Evolutionary conservation across 2,888 invertebrate species (phyloP).

Genomic region (Syritta pipiens): DNA sequence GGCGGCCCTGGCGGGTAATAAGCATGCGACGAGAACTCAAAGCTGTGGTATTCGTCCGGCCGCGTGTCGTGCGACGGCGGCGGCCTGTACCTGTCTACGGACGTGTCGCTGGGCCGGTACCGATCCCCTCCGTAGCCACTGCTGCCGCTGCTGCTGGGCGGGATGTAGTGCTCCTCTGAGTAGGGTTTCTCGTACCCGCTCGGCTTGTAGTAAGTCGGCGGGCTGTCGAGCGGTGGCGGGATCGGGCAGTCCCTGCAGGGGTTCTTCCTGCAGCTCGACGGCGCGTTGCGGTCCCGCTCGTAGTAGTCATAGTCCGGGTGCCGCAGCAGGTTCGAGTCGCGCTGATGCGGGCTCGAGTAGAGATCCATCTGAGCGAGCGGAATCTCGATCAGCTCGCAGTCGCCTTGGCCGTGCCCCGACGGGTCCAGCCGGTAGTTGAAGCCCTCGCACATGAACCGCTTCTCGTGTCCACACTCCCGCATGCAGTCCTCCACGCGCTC

Average conservation of each 20-base stretch:
- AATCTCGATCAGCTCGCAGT: conserved; percentile 87
- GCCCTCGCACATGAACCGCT: conserved; percentile 88
- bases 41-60: conserved; percentile 74
- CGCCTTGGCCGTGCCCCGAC: conserved; percentile 85
- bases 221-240: conserved; percentile 72
- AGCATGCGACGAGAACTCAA: conserved; percentile 76
- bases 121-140: conserved; percentile 72
- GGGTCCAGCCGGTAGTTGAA: conserved; percentile 91
- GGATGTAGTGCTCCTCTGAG: conserved; percentile 72
- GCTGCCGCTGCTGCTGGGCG: conserved; percentile 68
- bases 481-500: conserved; percentile 88
- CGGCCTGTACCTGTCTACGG: conserved; percentile 75
- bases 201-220: conserved; percentile 76
- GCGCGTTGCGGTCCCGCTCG: conserved; percentile 87
- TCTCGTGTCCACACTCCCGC: conserved; percentile 87
- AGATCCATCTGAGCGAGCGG: conserved; percentile 86
- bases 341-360: conserved; percentile 78
- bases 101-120: conserved; percentile 73
- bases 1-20: conserved; percentile 76
- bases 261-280: conserved; percentile 81
- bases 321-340: conserved; percentile 80
- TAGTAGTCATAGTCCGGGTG: conserved; percentile 89
- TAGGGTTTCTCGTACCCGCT: conserved; percentile 71
- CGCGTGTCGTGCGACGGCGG: conserved; percentile 74
- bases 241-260: conserved; percentile 77